phyloP scores from a whole-genome alignment of 2,113 vertebrate genomes.

The Gallinago paraguaiae region DNA sequence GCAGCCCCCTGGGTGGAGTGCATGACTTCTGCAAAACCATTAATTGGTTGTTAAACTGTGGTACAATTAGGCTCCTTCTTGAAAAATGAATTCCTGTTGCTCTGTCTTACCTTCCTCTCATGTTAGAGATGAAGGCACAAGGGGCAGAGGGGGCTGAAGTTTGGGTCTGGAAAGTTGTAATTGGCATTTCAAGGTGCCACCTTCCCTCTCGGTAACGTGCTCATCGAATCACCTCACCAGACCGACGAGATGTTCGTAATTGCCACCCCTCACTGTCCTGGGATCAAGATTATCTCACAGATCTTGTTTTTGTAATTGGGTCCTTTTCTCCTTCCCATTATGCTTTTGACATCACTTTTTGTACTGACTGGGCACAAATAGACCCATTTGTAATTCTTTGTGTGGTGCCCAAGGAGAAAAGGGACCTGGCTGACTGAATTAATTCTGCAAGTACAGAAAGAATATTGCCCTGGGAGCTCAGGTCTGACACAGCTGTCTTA shows the following conservation, averaged over 20 bases:
- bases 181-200: not conserved
- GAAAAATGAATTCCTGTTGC: conserved; percentile 55
- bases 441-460: not conserved
- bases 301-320: not conserved
- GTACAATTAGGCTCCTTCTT: not conserved
- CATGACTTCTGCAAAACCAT: conserved; percentile 76
- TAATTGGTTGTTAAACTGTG: conserved; percentile 38
- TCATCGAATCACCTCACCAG: not conserved
- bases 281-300: not conserved
- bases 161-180: not conserved
- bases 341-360: not conserved
- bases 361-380: not conserved
- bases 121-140: not conserved
- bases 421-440: not conserved
- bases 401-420: not conserved
- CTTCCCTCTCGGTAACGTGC: not conserved
- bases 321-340: not conserved
- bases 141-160: not conserved
- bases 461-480: not conserved
- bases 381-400: not conserved
- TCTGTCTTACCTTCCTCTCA: not conserved
- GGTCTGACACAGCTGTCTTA: not conserved
- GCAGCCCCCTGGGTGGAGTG: conserved; percentile 20
- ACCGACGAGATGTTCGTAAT: not conserved
- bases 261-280: not conserved